Base-by-base conservation (phyloP, 1,140 invertebrate genomes). In the Zaprionus tsacasi region DNA sequence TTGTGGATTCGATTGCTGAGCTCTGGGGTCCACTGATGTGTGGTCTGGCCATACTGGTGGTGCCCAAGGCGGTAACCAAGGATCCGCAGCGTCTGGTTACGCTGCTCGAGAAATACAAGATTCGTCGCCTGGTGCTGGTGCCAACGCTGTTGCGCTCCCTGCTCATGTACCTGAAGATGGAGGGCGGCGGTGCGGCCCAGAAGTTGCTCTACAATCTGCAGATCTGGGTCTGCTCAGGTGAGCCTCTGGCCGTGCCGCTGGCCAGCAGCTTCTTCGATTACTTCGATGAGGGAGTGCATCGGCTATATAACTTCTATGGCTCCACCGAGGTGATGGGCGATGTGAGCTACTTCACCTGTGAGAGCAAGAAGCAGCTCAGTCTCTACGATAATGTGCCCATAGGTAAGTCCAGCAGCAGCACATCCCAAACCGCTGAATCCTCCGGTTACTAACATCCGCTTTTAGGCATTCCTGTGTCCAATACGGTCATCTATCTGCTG, bases 281-380 rank as follows among this genome's bases (percentile, higher is more conserved):
- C 68, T 97, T 97, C 68, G 93, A 94, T 64, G 92, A 93, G 60
- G 93, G 93, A 3, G 92, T 93, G 0, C 95, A 95, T 67, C 93
- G 94, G 13, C 89, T 98, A 8, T 96, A 95, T 55, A 98, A 98
- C 86, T 98, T 98, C 90, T 98, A 98, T 79, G 97, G 97, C 0
- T 97, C 97, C 72, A 98, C 97, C 0, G 97, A 98, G 92, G 95
- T 97, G 11, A 96, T 96, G 96, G 96, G 96, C 0, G 96, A 97
- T 85, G 96, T 97, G 4, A 96, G 96, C 0, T 96, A 94, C 79
- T 94, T 95, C 50, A 80, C 94, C 1, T 81, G 94, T 71, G 93
- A 94, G 75, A 93, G 90, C 57, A 82, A 90, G 25, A 92, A 93
- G 1, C 95, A 97, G 69, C 81, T 97, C 33, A 93, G 95, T 30